These are phyloP conservation scores for Salvelinus fontinalis DNA, from an alignment of 2,113 vertebrate species.

Conservation along the genomic window DNA sequence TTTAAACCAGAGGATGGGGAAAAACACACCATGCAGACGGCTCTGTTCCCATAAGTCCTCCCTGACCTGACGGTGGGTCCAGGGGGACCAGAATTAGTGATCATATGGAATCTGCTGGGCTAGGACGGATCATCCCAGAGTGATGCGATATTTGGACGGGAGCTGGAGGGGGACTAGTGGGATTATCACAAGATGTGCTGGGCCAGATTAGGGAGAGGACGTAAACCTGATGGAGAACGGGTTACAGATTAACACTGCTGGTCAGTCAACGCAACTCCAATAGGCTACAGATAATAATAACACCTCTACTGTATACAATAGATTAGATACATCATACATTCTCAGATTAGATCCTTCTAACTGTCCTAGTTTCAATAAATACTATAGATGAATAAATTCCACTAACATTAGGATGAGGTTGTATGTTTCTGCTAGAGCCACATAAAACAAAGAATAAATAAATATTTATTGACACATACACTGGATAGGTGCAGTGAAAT, in stretches of 20 bases:
- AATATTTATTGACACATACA: too few relatives aligned
- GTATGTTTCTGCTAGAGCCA: not conserved
- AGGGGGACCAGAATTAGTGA: constrained; percentile 58
- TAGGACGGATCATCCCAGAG: constrained; percentile 61
- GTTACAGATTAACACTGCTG: constrained; percentile 51
- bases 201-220: constrained; percentile 48
- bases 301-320: too few relatives aligned
- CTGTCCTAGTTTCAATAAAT: not conserved
- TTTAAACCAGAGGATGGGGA: constrained; percentile 44
- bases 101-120: constrained; percentile 41
- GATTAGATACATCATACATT: not conserved
- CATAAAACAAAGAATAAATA: too few relatives aligned
- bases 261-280: not conserved
- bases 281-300: too few relatives aligned
- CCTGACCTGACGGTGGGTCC: constrained; percentile 57
- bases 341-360: too few relatives aligned
- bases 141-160: constrained; percentile 70
- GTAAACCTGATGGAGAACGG: constrained; percentile 19
- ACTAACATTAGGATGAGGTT: not conserved
- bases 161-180: constrained; percentile 38
- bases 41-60: constrained; percentile 55
- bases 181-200: constrained; percentile 62
- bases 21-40: constrained; percentile 34
- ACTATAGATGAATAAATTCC: not conserved
- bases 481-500: too few relatives aligned